Evolutionary conservation across 2,797 vertebrate species (phyloP), one percentile per base, ranked within the genome.

Genomic region (Numenius phaeopus): DNA sequence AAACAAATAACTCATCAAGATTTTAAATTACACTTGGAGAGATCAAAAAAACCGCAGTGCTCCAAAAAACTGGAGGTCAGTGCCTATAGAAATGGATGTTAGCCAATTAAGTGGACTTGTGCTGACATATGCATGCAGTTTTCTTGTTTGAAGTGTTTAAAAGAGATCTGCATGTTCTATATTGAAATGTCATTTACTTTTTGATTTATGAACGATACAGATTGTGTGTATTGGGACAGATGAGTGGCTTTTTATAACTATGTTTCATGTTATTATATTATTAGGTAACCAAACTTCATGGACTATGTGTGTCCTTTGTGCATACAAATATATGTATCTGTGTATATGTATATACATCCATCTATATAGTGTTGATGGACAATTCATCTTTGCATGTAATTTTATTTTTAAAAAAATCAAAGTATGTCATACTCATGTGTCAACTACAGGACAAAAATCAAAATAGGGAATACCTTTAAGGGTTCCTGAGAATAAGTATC

Each of bases 391-490:
- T 81, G 22, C 14, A 80, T 83, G 78, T 80, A 67, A 87, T 79
- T 90, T 59, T 65, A 42, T 67, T 61, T 91, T 94, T 91, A 23
- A 73, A 17, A 62, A 94, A 83, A 3, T 23, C 52, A 87, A 89
- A 66, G 17, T 54, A 8, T 37, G 34, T 37, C 34, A 37, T 94
- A 62, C 49, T 97, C 69, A 79, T 97, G 94, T 97, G 64, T 93
- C 94, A 96, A 83, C 87, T 94, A 67, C 69, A 94, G 90, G 75
- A 82, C 26, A 66, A 94, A 97, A 47, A 18, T 4, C 7, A 16
- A 88, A 94, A 83, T 11, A 50, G 22, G 64, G 30, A 89, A 49
- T 87, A 84, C 83, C 49, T 87, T 96, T 30, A 80, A 47, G 70
- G 57, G 55, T 37, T 91, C 40, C 29, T 91, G 58, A 83, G 91